Evolutionary conservation across 2,113 vertebrate genomes (phyloP).

Genomic region (Phylloscopus whistleri): DNA sequence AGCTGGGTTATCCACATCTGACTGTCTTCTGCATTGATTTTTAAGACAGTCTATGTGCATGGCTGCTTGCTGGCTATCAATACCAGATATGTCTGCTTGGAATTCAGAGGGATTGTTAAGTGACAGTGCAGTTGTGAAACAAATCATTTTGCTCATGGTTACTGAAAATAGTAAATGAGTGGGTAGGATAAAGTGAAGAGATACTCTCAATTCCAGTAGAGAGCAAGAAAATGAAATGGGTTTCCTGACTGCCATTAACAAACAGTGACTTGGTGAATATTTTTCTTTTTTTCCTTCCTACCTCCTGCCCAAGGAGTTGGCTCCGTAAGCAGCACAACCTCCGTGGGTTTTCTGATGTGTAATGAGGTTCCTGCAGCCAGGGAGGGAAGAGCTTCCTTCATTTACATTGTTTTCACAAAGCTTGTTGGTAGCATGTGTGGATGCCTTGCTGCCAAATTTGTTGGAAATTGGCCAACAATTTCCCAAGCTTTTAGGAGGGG

Average conservation of each 20-base stretch:
- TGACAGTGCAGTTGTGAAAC: conserved; percentile 1
- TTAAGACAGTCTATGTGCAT: not conserved
- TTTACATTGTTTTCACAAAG: not conserved
- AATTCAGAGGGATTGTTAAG: conserved; percentile 8
- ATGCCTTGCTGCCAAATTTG: not conserved
- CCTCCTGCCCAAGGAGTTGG: not conserved
- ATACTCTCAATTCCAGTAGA: not conserved
- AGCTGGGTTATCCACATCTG: not conserved
- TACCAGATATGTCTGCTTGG: not conserved
- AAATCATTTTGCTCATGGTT: conserved; percentile 1
- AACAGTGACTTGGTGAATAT: not conserved
- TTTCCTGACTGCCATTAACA: not conserved
- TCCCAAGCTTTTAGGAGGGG: not conserved
- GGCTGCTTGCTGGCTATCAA: not conserved
- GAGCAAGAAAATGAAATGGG: not conserved
- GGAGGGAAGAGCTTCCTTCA: not conserved
- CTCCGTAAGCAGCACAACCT: not conserved
- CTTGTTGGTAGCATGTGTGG: not conserved
- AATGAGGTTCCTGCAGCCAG: not conserved
- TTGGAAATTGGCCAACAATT: not conserved
- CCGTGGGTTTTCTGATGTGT: rapidly evolving
- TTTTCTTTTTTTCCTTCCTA: not conserved
- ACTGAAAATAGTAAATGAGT: conserved; percentile 5
- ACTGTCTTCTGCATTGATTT: not conserved
- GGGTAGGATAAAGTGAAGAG: not conserved